Evolutionary conservation across 2,113 vertebrate genomes (phyloP), one percentile per base, ranked within the genome.

Genomic region (Pachyramphus minor): DNA sequence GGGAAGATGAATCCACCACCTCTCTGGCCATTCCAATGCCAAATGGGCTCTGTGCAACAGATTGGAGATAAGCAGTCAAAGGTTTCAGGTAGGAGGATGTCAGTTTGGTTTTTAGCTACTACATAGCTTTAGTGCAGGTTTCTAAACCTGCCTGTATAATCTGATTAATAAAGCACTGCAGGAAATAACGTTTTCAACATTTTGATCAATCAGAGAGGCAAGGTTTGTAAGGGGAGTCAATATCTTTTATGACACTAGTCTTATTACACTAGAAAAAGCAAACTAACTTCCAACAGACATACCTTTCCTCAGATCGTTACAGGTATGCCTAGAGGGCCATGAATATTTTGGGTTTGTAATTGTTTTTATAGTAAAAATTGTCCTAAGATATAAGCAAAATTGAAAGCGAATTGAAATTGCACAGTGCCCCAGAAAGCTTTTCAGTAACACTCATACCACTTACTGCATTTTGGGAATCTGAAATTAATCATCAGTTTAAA

Each of bases 201-300:
- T 84, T 68, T 88, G 24, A 30, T 93, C 68, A 86, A 50, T 64
- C 53, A 87, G 11, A 1, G 0, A 63, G 53, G 53, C 20, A 39
- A 88, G 10, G 12, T 88, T 91, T 91, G 10, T 55, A 67, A 63
- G 27, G 39, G 44, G 41, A 74, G 41, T 52, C 41, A 59, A 35
- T 81, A 55, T 59, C 8, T 91, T 95, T 84, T 81, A 81, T 89
- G 78, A 21, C 11, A 24, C 6, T 42, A 39, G 31, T 84, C 75
- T 84, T n/a, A n/a, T n/a, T n/a, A n/a, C n/a, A n/a, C n/a, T n/a
- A n/a, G 60, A 84, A 93, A 87, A 94, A 91, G 30, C 52, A 95
- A 77, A 77, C 23, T 62, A 81, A 44, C 72, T 84, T 94, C 87
- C 60, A 63, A 52, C 50, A 79, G 62, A 49, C 9, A 55, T 84